Base-by-base conservation (phyloP, 2,888 invertebrate species). In the Gryllus longicercus region DNA sequence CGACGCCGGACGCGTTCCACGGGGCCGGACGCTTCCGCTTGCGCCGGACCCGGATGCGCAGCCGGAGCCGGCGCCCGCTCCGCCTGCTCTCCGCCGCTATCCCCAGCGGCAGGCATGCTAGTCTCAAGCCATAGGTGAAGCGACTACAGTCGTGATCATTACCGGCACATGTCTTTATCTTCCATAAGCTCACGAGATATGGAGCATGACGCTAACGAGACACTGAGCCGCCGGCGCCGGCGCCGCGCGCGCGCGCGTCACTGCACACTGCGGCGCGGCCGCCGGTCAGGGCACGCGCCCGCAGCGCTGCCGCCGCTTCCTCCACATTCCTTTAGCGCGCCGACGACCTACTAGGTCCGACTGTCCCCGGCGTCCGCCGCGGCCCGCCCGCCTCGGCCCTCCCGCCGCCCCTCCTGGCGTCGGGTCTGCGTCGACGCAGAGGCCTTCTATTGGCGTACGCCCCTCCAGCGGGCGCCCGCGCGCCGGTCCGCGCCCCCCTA, bases 231-330 rank as follows among this genome's bases (percentile, higher is more conserved):
- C 50, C 50, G n/a, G n/a, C 49, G 49, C 50, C n/a, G 77, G 77
- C 77, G 50, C 49, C 77, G 77, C 77, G 50, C 49, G 50, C 49
- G 49, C 25, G 38, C n/a, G 50, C 50, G 77, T n/a, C 77, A 25
- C 49, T n/a, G 77, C 50, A 50, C 77, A 38, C 50, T n/a, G 77
- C 77, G 50, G 50, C 77, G 49, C 77, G 50, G n/a, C 50, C 18
- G 77, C 63, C 63, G 63, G 63, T 63, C 63, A 63, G 63, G 16
- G 16, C 63, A 63, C 63, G 63, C 77, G 50, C 49, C 49, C 77
- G 76, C 76, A n/a, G 76, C 21, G 50, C 50, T 49, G 77, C 50
- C 77, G 77, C 38, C 79, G 80, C 63, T 63, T 63, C 63, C n/a
- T 63, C 63, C 63, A 63, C 63, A 63, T 63, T 63, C 63, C 63